phyloP scores from a whole-genome alignment of 2,888 invertebrate species.

The Tenthredo scrophulariae region DNA sequence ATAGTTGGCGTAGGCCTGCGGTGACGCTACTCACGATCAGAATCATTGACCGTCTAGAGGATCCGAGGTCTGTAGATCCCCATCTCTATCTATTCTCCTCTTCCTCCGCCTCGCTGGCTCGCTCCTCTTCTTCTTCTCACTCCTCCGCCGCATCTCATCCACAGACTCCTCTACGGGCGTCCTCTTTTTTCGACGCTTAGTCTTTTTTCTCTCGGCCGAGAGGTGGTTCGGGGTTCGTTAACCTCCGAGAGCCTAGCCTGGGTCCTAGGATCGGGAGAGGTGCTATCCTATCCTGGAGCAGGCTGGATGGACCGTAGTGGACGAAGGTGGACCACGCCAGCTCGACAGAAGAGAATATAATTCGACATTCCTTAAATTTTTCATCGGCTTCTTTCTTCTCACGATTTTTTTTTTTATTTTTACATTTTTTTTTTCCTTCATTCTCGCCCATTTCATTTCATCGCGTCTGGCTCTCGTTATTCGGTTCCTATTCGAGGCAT shows the following conservation, averaged over 20 bases:
- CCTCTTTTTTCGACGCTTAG: slow-evolving; percentile 67
- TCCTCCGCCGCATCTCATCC: slow-evolving; percentile 55
- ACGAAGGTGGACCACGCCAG: slow-evolving; percentile 58
- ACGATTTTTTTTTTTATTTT: neutral
- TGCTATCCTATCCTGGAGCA: slow-evolving; percentile 59
- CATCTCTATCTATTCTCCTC: slow-evolving; percentile 60
- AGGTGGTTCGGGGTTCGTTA: slow-evolving; percentile 77
- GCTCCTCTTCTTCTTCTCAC: slow-evolving; percentile 56
- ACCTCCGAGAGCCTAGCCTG: slow-evolving; percentile 70
- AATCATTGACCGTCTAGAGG: slow-evolving; percentile 49
- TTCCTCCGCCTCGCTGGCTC: slow-evolving; percentile 55
- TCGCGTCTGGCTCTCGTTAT: neutral
- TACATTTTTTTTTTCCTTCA: no score
- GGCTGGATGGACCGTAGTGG: slow-evolving; percentile 58
- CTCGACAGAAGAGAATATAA: slow-evolving; percentile 67
- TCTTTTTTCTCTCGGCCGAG: slow-evolving; percentile 65
- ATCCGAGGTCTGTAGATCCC: slow-evolving; percentile 55
- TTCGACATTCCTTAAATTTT: slow-evolving; percentile 73
- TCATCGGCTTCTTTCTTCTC: slow-evolving; percentile 53
- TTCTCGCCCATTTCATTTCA: neutral
- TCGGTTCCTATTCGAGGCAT: neutral
- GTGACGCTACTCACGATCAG: slow-evolving; percentile 25
- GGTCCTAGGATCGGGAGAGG: slow-evolving; percentile 57
- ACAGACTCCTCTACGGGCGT: slow-evolving; percentile 52
- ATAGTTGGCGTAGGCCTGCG: slow-evolving; percentile 43